phyloP scores from a whole-genome alignment of 2,797 vertebrate species.

The Hephaestus fuliginosus region DNA sequence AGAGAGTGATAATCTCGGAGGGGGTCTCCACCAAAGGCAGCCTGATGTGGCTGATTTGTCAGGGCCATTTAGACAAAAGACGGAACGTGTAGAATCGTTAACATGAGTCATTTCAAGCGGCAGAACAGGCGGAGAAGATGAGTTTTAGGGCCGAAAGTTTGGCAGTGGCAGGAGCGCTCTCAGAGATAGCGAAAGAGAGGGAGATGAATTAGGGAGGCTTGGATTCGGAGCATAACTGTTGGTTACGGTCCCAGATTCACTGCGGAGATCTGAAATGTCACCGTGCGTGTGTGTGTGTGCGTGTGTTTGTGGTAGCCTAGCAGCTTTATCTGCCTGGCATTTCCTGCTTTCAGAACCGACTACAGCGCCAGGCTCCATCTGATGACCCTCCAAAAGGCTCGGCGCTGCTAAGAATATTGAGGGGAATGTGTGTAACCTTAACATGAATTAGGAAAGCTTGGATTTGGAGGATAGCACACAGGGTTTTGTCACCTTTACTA shows the following conservation, averaged over 20 bases:
- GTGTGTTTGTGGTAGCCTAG: slow-evolving; percentile 56
- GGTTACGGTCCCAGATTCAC: slow-evolving; percentile 68
- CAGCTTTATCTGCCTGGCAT: slow-evolving; percentile 83
- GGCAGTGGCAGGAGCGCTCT: slow-evolving; percentile 50
- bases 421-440: slow-evolving; percentile 71
- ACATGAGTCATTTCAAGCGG: slow-evolving; percentile 53
- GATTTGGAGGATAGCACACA: slow-evolving; percentile 52
- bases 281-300: slow-evolving; percentile 43
- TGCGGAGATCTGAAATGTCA: slow-evolving; percentile 79
- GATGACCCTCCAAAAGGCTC: slow-evolving; percentile 78
- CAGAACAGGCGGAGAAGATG: slow-evolving; percentile 30
- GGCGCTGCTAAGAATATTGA: slow-evolving; percentile 65
- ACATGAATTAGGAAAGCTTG: slow-evolving; percentile 66
- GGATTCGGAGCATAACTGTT: slow-evolving; percentile 64
- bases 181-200: slow-evolving; percentile 41
- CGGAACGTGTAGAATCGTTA: slow-evolving; percentile 51
- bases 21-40: slow-evolving; percentile 61
- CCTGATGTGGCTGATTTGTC: slow-evolving; percentile 47
- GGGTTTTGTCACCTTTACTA: slow-evolving; percentile 59
- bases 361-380: slow-evolving; percentile 65
- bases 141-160: slow-evolving; percentile 50
- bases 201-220: slow-evolving; percentile 59
- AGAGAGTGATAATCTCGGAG: slow-evolving; percentile 71
- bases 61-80: slow-evolving; percentile 60
- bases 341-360: slow-evolving; percentile 74